phyloP scores from a whole-genome alignment of 2,797 vertebrate genomes.

The Muraenolepis orangiensis region DNA sequence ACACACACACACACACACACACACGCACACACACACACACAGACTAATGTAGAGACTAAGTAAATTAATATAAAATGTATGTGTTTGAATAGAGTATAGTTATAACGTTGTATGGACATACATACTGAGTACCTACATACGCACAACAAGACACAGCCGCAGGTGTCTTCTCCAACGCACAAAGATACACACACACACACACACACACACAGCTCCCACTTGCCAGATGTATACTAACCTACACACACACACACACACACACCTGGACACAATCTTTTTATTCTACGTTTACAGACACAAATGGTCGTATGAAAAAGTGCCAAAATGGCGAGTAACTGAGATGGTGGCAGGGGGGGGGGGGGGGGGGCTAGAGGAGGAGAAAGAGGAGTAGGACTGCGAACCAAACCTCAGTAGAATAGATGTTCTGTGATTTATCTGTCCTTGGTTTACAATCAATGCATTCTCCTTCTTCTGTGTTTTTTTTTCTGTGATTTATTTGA shows the following conservation, averaged over 20 bases:
- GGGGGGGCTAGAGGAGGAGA: not conserved
- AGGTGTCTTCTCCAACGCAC: slow-evolving; percentile 13
- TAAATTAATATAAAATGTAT: slow-evolving; percentile 59
- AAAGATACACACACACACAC: slow-evolving; percentile 19
- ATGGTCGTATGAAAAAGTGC: slow-evolving; percentile 70
- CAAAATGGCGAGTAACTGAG: slow-evolving; percentile 49
- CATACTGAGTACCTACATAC: slow-evolving; percentile 14
- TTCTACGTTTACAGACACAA: slow-evolving; percentile 76
- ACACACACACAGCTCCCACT: slow-evolving; percentile 21
- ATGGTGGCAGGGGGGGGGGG: slow-evolving; percentile 12
- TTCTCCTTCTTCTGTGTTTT: slow-evolving; percentile 4
- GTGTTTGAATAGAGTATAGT: slow-evolving; percentile 70
- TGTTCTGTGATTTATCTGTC: not conserved
- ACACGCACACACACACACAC: slow-evolving; percentile 18
- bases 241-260: slow-evolving; percentile 29
- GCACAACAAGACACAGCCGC: slow-evolving; percentile 4
- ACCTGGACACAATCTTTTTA: slow-evolving; percentile 62
- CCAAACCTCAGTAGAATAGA: slow-evolving; percentile 62
- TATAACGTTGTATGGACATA: slow-evolving; percentile 58
- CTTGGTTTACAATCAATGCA: not conserved
- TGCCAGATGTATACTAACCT: no score
- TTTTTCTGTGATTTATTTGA: slow-evolving; percentile 19
- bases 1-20: slow-evolving; percentile 18
- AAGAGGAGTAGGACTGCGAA: slow-evolving; percentile 30
- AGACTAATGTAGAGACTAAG: slow-evolving; percentile 64